Percentiles rank a stretch among this genome's conserved stretches.
Conservation (phyloP, 1,140 invertebrate genomes). For the Drosophila bifasciata region DNA sequence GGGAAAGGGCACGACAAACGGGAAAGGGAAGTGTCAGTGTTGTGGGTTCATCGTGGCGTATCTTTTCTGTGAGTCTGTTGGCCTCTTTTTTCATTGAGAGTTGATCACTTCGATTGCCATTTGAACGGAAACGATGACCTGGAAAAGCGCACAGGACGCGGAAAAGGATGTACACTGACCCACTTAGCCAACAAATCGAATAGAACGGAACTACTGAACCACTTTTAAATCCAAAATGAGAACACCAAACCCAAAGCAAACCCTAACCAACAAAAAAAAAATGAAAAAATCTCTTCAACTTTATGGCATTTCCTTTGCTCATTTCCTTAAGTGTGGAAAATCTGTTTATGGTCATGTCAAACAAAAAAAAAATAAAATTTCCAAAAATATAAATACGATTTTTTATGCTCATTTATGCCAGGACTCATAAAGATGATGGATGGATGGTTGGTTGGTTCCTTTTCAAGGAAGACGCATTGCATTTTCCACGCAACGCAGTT, state of each 20-base stretch:
- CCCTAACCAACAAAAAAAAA: no score
- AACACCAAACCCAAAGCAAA: constrained; percentile 1
- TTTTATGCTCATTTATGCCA: constrained; percentile 45
- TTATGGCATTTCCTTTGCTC: constrained; percentile 23
- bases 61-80: constrained; percentile 6
- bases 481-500: constrained; percentile 65
- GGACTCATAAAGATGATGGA: constrained; percentile 45
- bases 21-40: constrained; percentile 62
- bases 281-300: constrained; percentile 1
- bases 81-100: constrained; percentile 47
- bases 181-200: constrained; percentile 11
- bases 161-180: constrained; percentile 56
- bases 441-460: constrained; percentile 29
- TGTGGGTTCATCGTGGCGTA: constrained; percentile 22
- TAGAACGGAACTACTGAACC: constrained; percentile 59
- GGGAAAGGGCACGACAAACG: neutral
- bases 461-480: constrained; percentile 31
- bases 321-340: constrained; percentile 14
- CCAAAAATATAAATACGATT: constrained; percentile 32
- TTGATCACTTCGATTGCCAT: constrained; percentile 45
- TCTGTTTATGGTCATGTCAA: constrained; percentile 50
- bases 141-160: constrained; percentile 46
- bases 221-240: constrained; percentile 13
- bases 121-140: constrained; percentile 73
- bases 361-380: constrained; percentile 13